Evolutionary conservation across 2,888 invertebrate species (phyloP).

Genomic region (Alloplasta piceator): DNA sequence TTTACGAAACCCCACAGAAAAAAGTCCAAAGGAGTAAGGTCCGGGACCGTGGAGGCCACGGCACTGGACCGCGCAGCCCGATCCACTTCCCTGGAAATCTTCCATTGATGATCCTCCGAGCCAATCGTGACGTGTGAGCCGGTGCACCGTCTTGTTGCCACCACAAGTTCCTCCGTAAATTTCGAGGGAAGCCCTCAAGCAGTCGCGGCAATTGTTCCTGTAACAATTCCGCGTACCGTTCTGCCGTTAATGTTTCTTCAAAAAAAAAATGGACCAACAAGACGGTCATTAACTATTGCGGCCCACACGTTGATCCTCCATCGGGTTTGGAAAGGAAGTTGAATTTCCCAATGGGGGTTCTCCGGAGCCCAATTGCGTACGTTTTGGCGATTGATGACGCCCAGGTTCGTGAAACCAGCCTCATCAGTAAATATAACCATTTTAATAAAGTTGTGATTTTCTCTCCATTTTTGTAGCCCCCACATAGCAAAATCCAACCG

Average conservation of each 20-base stretch:
- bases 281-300: slow-evolving; percentile 45
- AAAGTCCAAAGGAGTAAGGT: slow-evolving; percentile 22
- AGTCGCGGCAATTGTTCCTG: slow-evolving; percentile 15
- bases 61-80: no score
- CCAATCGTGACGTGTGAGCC: slow-evolving; percentile 34
- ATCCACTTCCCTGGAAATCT: no score
- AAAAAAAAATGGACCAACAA: slow-evolving; percentile 66
- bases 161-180: slow-evolving; percentile 27
- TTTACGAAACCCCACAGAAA: slow-evolving; percentile 23
- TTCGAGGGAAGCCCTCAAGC: slow-evolving; percentile 12
- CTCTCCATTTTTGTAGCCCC: not conserved
- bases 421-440: not conserved
- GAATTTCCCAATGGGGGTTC: no score
- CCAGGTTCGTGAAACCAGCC: no score
- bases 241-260: slow-evolving; percentile 62
- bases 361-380: no score
- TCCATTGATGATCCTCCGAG: no score
- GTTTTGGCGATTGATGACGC: no score
- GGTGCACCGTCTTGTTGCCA: slow-evolving; percentile 6
- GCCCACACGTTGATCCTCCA: slow-evolving; percentile 55
- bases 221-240: slow-evolving; percentile 55
- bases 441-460: not conserved
- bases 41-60: slow-evolving; percentile 40
- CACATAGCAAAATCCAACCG: slow-evolving; percentile 8
- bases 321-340: slow-evolving; percentile 40